Conservation (phyloP, 2,113 vertebrate genomes). For the Petromus typicus region DNA sequence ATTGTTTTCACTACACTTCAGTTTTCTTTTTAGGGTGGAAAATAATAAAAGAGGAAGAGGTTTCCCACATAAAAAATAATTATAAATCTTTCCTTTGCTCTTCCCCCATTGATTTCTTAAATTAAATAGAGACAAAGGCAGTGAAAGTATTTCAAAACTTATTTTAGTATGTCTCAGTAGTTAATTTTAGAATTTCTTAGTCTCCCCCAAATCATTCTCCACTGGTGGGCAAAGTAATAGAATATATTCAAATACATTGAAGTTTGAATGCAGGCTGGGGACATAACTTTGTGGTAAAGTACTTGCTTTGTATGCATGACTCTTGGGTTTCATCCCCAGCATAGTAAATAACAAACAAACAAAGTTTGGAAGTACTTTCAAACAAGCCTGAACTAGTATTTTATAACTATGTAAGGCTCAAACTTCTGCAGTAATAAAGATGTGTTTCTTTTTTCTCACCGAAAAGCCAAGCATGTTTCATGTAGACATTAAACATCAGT, state of each 20-base stretch:
- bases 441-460: not conserved
- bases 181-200: not conserved
- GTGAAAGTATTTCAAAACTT: not conserved
- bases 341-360: not conserved
- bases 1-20: not conserved
- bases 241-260: not conserved
- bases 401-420: not conserved
- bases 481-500: not conserved
- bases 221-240: not conserved
- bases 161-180: not conserved
- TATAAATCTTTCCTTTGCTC: not conserved
- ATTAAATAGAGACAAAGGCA: not conserved
- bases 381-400: not conserved
- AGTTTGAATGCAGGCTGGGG: not conserved
- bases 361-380: not conserved
- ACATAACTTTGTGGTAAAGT: not conserved
- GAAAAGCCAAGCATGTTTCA: accelerated
- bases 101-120: accelerated
- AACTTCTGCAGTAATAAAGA: no score
- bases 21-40: not conserved
- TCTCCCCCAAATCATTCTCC: not conserved
- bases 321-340: not conserved
- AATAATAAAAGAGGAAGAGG: not conserved
- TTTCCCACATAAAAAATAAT: not conserved
- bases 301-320: not conserved